Evolutionary conservation across 2,797 vertebrate species (phyloP), one percentile per base, ranked within the genome.

Genomic region (Valencia hispanica): DNA sequence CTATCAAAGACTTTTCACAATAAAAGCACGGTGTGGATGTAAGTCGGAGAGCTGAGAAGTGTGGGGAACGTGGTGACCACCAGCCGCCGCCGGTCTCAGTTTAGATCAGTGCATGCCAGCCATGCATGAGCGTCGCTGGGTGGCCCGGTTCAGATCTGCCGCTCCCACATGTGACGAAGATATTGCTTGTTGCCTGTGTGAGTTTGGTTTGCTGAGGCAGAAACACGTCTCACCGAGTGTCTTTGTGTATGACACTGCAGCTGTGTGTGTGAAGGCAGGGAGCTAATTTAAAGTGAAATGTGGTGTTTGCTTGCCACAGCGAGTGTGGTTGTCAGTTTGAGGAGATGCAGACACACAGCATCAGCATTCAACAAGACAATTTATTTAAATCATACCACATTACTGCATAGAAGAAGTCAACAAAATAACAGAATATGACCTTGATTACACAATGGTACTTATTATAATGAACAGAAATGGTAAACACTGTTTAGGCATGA

Each of bases 201-300:
- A 20, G 50, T 41, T 72, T 5, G 70, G 51, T 55, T 10, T 43
- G 51, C 70, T 57, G 51, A 27, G 30, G 70, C 70, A 57, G 70
- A 57, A 57, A 34, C 68, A 48, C 20, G 66, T 48, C 65, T n/a
- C 17, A 32, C 27, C 43, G 1, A 34, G 51, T 0, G 51, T 45
- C 22, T 50, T 47, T 69, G 69, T 68, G 22, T 51, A 10, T 34
- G 59, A 68, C 18, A 50, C 43, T 3, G 65, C 20, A 68, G 51
- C 53, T 72, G 50, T 36, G 59, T 20, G 59, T 11, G 34, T 12
- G 11, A 66, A 43, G 65, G 65, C 65, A 27, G 36, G 12, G 11
- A 68, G 65, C 22, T 68, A 68, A 68, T 68, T 68, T 68, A 43
- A 68, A 68, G 39, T 68, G 65, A 68, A 43, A 68, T 39, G 53